Conservation (phyloP, 1,140 invertebrate genomes). For the Caerostris darwini region DNA sequence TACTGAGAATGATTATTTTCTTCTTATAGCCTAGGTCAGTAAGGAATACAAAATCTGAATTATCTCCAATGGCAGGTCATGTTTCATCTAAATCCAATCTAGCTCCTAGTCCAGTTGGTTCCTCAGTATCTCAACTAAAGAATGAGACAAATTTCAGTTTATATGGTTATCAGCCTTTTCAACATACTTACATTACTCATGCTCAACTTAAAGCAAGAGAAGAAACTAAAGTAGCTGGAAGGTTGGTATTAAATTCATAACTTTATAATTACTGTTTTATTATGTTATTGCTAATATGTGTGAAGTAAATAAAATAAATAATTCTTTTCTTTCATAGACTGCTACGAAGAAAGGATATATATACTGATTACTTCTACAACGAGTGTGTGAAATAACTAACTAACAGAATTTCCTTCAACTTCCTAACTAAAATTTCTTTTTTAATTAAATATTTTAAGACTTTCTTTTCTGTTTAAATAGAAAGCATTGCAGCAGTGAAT, state of each 20-base stretch:
- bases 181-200: constrained; percentile 84
- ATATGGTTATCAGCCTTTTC: constrained; percentile 87
- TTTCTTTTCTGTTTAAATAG: no score
- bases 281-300: no score
- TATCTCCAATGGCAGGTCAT: constrained; percentile 42
- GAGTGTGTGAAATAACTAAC: no score
- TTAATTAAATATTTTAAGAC: no score
- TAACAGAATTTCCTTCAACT: no score
- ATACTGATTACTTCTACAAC: no score
- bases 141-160: constrained; percentile 88
- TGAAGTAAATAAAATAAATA: no score
- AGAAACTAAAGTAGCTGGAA: constrained; percentile 63
- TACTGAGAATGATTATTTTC: no score
- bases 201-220: constrained; percentile 81
- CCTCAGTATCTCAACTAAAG: constrained; percentile 84
- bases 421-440: no score
- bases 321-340: background rate
- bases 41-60: constrained; percentile 36
- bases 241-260: constrained; percentile 36
- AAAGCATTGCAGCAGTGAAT: no score
- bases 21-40: constrained; percentile 13
- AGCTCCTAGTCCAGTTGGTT: constrained; percentile 69
- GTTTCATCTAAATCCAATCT: constrained; percentile 61
- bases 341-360: no score
- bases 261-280: no score